A percentile compares a stretch with the other conserved stretches of the same genome.
Conservation (phyloP, 2,113 vertebrate species). For the Struthidea cinerea region DNA sequence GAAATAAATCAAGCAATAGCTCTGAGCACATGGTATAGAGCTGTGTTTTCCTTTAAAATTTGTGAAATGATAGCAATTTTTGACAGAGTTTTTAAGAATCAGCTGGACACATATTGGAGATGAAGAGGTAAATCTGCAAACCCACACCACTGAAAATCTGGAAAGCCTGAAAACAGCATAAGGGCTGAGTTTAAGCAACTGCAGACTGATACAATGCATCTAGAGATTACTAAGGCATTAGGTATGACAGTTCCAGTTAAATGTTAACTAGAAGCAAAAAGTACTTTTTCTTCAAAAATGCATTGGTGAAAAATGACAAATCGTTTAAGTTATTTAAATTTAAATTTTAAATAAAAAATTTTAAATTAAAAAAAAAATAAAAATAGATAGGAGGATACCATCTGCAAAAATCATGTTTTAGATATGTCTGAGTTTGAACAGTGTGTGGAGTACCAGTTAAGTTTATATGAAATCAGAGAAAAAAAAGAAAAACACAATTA, state of each 20-base stretch:
- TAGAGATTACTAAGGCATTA: slow-evolving; percentile 24
- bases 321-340: no score
- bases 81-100: slow-evolving; percentile 60
- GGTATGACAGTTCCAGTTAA: slow-evolving; percentile 3
- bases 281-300: neutral
- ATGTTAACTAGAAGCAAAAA: neutral
- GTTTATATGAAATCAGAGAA: neutral
- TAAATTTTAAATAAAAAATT: no score
- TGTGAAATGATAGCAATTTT: slow-evolving; percentile 51
- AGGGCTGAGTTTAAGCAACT: slow-evolving; percentile 16
- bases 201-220: neutral
- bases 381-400: neutral
- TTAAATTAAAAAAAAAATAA: neutral
- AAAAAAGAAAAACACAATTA: neutral
- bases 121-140: slow-evolving; percentile 40
- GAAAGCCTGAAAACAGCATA: slow-evolving; percentile 8
- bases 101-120: slow-evolving; percentile 46
- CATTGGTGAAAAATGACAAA: neutral
- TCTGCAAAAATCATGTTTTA: neutral
- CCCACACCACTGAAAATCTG: slow-evolving; percentile 40
- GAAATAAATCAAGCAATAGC: slow-evolving; percentile 66
- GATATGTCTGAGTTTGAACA: neutral
- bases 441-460: neutral
- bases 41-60: slow-evolving; percentile 43
- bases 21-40: slow-evolving; percentile 44